Evolutionary conservation across 2,113 vertebrate species (phyloP).

Genomic region (Amia ocellicauda): DNA sequence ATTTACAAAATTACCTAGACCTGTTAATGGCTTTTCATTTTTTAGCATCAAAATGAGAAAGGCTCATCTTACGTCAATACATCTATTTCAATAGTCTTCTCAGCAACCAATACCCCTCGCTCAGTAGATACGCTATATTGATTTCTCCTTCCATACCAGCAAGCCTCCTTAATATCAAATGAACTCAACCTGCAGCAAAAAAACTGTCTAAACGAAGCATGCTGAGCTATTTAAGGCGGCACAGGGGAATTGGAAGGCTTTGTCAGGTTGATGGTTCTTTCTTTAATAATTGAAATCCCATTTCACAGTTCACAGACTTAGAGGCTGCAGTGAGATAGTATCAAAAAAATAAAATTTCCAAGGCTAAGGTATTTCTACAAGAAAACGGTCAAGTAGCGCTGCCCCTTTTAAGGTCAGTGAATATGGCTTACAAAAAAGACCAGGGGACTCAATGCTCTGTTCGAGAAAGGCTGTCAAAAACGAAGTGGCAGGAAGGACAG

Average conservation of each 20-base stretch:
- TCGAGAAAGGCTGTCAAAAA: background rate
- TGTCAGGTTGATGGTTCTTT: slow-evolving; percentile 33
- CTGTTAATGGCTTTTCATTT: no score
- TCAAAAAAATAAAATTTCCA: slow-evolving; percentile 18
- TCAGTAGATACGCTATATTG: slow-evolving; percentile 35
- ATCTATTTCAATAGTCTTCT: background rate
- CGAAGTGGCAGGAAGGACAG: no score
- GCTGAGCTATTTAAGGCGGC: slow-evolving; percentile 37
- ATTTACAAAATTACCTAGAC: no score
- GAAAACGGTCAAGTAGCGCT: background rate
- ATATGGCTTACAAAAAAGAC: background rate
- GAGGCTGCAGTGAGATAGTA: slow-evolving; percentile 1
- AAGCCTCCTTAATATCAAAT: slow-evolving; percentile 51
- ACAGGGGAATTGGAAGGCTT: slow-evolving; percentile 30
- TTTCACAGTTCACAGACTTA: slow-evolving; percentile 51
- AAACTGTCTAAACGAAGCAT: slow-evolving; percentile 22
- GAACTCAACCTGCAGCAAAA: slow-evolving; percentile 32
- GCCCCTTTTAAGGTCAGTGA: background rate
- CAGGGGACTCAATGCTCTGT: background rate
- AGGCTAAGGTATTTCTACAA: background rate
- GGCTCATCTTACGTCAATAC: background rate
- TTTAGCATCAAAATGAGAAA: background rate
- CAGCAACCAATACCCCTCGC: background rate
- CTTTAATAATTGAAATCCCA: slow-evolving; percentile 55
- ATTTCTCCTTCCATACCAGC: slow-evolving; percentile 40